Conservation (phyloP, 2,113 vertebrate genomes). For the Grammomys surdaster region DNA sequence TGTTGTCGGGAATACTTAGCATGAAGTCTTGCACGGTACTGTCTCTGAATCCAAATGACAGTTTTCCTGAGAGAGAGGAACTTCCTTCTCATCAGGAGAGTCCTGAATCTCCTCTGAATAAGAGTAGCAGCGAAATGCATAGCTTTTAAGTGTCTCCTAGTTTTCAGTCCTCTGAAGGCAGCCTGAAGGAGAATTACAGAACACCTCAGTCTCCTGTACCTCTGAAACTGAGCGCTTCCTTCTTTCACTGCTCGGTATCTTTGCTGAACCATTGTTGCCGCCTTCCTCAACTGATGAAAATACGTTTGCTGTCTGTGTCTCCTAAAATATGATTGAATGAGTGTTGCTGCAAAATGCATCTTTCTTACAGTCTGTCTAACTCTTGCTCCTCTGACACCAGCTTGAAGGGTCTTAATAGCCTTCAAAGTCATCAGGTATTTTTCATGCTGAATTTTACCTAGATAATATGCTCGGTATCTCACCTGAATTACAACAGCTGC, state of each 20-base stretch:
- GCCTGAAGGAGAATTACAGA: constrained; percentile 85
- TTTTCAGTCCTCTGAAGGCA: constrained; percentile 85
- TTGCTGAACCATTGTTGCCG: constrained; percentile 86
- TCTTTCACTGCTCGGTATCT: constrained; percentile 86
- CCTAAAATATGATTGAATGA: constrained; percentile 90
- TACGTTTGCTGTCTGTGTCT: constrained; percentile 83
- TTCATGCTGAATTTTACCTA: constrained; percentile 79
- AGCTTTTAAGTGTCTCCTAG: constrained; percentile 80
- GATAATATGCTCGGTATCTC: constrained; percentile 84
- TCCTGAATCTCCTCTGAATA: constrained; percentile 87
- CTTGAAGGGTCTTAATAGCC: constrained; percentile 87
- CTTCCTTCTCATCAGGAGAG: constrained; percentile 75
- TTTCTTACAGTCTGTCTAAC: constrained; percentile 80
- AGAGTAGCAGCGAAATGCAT: constrained; percentile 84
- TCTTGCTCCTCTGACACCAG: constrained; percentile 87
- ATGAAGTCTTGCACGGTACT: constrained; percentile 82
- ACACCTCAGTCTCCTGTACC: constrained; percentile 79
- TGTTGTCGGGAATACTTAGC: constrained; percentile 76
- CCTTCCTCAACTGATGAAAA: constrained; percentile 85
- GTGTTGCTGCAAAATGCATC: constrained; percentile 85
- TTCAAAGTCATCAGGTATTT: constrained; percentile 82
- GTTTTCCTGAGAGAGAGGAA: constrained; percentile 85
- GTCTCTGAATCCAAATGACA: constrained; percentile 85
- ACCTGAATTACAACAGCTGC: constrained; percentile 90
- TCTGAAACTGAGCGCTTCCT: constrained; percentile 74